Evolutionary conservation across 2,888 invertebrate genomes (phyloP), one percentile per base, ranked within the genome.

Genomic region (Polyommatus icarus): DNA sequence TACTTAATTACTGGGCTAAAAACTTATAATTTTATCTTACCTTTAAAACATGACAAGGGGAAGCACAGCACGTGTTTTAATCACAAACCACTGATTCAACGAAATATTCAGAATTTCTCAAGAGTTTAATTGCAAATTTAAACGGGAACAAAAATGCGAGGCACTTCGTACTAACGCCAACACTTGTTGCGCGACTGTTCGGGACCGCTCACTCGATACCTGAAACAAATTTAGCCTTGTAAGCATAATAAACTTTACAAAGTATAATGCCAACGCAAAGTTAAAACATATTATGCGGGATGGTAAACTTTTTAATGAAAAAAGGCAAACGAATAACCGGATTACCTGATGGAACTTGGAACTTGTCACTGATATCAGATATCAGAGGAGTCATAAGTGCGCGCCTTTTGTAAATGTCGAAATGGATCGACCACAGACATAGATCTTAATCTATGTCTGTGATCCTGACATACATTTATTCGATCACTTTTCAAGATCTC

Each of bases 131-230:
- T 29, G 75, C 24, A 50, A 75, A 75, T 75, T 50, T 50, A 32
- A 54, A 75, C 8, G 0, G 29, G 29, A 29, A 20, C 50, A 73
- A 73, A 72, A 77, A 72, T 54, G 77, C 2, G 71, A 77, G 77
- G 77, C 77, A 72, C 77, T 71, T 73, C 20, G 40, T 57, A 59
- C 72, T 72, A 59, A 72, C 71, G 40, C 24, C 18, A 73, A 77
- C 77, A 77, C 77, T 57, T 77, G 77, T 77, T 77, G 77, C 77
- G 8, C 50, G 15, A 77, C 36, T 61, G 61, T 36, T 76, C 57
- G n/a, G 32, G 46, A 61, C 46, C n/a, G 61, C 76, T 40, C 67
- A 29, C 20, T 36, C 71, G 20, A 20, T 77, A 77, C 57, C 77
- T 77, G 77, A 71, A 77, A 77, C 71, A 77, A 77, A 50, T 61